Base-by-base conservation (phyloP, 2,888 invertebrate species). In the Itoplectis maculator region DNA sequence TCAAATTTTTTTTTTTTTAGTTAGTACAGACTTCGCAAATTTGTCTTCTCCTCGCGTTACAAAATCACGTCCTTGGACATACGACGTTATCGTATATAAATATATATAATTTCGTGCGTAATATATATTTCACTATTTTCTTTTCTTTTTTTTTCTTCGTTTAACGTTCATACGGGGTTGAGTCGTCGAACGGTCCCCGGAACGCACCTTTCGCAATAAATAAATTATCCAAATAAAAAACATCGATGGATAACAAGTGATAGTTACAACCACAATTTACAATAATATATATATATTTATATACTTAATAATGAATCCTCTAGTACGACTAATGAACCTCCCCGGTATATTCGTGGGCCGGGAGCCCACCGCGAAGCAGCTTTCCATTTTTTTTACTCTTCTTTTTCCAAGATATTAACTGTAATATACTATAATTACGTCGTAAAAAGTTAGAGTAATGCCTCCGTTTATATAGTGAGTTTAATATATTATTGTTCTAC, bases 391-490 rank as follows among this genome's bases (percentile, higher is more conserved):
- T 73, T 86, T 81, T 80, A 74, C 83, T 54, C 18, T 45, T 73
- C 87, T 65, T 76, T 59, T 70, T 59, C 37, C 59, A 42, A 15
- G 15, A 20, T 68, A 29, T 42, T 40, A 54, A 75, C 65, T 35
- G 35, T 74, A 54, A 56, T 56, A 37, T 15, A 66, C 85, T 79
- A 61, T 78, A 73, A 76, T 76, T 81, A 78, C 40, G 79, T 75
- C 81, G 84, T 79, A 82, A 84, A 84, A 75, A 84, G 73, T 59
- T 82, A 84, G 72, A 77, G 69, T 92, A 92, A 92, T 91, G 92
- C 90, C 91, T 89, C 91, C 89, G 86, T 90, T 90, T 91, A 91
- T 90, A 90, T 90, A 91, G 83, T 91, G 89, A 88, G 87, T 90
- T 86, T 88, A 85, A 70, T 89, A 89, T 84, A 84, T 83, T 87